Percentiles rank a stretch among this genome's conserved stretches.
Evolutionary conservation across 2,888 invertebrate species (phyloP).

Genomic region (Chymomyza caudatula): DNA sequence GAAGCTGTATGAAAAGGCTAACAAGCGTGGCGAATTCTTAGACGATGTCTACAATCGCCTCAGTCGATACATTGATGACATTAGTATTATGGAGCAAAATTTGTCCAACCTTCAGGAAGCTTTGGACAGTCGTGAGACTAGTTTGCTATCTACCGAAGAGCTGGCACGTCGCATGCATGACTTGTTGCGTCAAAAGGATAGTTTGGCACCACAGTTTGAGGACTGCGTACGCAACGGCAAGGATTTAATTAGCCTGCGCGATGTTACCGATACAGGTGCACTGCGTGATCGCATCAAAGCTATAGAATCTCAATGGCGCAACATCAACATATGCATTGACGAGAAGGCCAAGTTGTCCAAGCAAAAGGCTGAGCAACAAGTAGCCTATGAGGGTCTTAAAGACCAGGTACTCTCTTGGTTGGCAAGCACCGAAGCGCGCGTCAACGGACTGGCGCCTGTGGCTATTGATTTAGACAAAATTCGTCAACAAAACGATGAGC

Average conservation of each 20-base stretch:
- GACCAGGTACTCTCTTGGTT: slow-evolving; percentile 91
- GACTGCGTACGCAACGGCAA: slow-evolving; percentile 89
- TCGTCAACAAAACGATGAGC: slow-evolving; percentile 89
- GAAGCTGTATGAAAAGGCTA: slow-evolving; percentile 88
- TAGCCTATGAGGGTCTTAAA: slow-evolving; percentile 90
- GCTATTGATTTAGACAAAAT: slow-evolving; percentile 92
- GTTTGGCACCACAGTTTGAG: slow-evolving; percentile 84
- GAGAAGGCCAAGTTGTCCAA: slow-evolving; percentile 91
- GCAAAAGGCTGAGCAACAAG: slow-evolving; percentile 90
- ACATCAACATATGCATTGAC: slow-evolving; percentile 88
- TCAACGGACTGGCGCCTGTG: slow-evolving; percentile 88
- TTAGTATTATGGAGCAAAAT: slow-evolving; percentile 85
- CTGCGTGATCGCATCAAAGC: slow-evolving; percentile 91
- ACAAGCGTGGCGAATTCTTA: slow-evolving; percentile 88
- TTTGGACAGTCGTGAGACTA: slow-evolving; percentile 85
- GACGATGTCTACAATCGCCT: slow-evolving; percentile 87
- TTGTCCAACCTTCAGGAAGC: slow-evolving; percentile 84
- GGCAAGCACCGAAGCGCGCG: slow-evolving; percentile 86
- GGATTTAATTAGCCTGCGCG: slow-evolving; percentile 88
- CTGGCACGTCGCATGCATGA: slow-evolving; percentile 81
- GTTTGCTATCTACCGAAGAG: slow-evolving; percentile 83
- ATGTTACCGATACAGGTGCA: slow-evolving; percentile 91
- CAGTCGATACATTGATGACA: slow-evolving; percentile 83
- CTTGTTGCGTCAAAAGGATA: slow-evolving; percentile 79
- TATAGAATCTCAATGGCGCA: slow-evolving; percentile 93